A percentile compares a stretch with the other conserved stretches of the same genome.
Evolutionary conservation across 2,113 vertebrate species (phyloP).

Genomic region (Atherinomorus stipes): DNA sequence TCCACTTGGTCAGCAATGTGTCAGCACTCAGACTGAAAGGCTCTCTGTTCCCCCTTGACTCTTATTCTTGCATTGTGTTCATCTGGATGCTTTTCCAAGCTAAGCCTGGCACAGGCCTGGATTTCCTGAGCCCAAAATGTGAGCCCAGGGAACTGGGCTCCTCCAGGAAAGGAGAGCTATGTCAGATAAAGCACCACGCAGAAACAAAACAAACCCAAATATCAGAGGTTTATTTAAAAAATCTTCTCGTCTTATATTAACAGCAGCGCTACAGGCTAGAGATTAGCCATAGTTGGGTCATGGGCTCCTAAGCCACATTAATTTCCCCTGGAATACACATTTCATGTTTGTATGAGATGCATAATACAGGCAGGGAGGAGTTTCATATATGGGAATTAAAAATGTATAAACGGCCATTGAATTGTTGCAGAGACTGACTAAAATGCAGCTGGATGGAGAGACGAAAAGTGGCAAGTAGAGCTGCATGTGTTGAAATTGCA

Average conservation of each 20-base stretch:
- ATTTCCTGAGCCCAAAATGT: constrained; percentile 68
- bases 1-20: constrained; percentile 19
- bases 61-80: constrained; percentile 51
- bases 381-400: constrained; percentile 7
- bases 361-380: constrained; percentile 9
- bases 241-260: constrained; percentile 70
- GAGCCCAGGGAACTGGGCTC: constrained; percentile 55
- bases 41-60: constrained; percentile 37
- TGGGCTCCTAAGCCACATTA: constrained; percentile 43
- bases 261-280: constrained; percentile 64
- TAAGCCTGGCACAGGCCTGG: constrained; percentile 72
- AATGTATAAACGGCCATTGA: constrained; percentile 1
- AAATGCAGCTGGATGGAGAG: constrained; percentile 1
- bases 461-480: not conserved
- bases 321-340: constrained; percentile 58
- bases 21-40: constrained; percentile 57
- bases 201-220: constrained; percentile 75
- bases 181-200: constrained; percentile 58
- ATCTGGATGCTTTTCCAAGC: constrained; percentile 62
- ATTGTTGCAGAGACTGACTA: not conserved
- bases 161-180: constrained; percentile 52
- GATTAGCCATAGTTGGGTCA: constrained; percentile 66
- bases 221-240: constrained; percentile 72
- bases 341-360: constrained; percentile 34
- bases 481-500: not conserved